These are phyloP conservation scores for Stigmatopora nigra DNA, from an alignment of 2,113 vertebrate genomes.

Conservation along the genomic window DNA sequence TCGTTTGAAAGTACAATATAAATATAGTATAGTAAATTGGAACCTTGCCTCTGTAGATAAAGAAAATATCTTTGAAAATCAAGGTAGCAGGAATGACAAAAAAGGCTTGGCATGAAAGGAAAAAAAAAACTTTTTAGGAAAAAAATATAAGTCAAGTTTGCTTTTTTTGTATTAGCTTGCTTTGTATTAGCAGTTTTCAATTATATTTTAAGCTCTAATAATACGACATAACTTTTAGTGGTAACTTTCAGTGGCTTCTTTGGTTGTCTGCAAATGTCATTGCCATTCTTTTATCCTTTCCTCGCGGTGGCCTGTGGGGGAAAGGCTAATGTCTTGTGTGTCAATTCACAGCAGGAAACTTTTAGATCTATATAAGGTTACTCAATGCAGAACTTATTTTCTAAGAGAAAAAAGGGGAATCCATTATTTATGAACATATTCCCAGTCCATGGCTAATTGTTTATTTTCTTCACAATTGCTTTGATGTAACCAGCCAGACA, in stretches of 20 bases:
- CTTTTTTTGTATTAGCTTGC: conserved; percentile 24
- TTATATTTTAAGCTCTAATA: conserved; percentile 45
- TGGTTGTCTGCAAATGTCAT: conserved; percentile 64
- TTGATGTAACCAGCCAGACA: conserved; percentile 75
- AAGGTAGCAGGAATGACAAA: conserved; percentile 11
- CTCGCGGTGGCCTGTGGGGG: conserved; percentile 69
- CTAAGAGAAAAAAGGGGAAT: conserved; percentile 70
- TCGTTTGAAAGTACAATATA: conserved; percentile 21
- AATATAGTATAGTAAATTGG: conserved; percentile 20
- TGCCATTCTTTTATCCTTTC: conserved; percentile 69
- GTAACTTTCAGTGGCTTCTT: conserved; percentile 53
- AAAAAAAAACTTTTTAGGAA: conserved; percentile 43
- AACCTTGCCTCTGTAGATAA: conserved; percentile 23
- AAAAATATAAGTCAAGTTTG: conserved; percentile 33
- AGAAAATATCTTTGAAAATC: conserved; percentile 23
- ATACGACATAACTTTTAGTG: conserved; percentile 34
- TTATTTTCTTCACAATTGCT: conserved; percentile 77
- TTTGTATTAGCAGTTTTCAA: conserved; percentile 42
- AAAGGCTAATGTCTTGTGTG: conserved; percentile 76
- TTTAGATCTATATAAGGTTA: conserved; percentile 78
- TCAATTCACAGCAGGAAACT: conserved; percentile 75
- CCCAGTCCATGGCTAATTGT: conserved; percentile 77
- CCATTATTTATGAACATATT: conserved; percentile 80
- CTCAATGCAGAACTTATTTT: conserved; percentile 71
- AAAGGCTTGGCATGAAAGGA: conserved; percentile 20